Percentiles rank a stretch among this genome's conserved stretches.
Conservation (phyloP, 2,113 vertebrate genomes). For the Pygoscelis antarcticus region DNA sequence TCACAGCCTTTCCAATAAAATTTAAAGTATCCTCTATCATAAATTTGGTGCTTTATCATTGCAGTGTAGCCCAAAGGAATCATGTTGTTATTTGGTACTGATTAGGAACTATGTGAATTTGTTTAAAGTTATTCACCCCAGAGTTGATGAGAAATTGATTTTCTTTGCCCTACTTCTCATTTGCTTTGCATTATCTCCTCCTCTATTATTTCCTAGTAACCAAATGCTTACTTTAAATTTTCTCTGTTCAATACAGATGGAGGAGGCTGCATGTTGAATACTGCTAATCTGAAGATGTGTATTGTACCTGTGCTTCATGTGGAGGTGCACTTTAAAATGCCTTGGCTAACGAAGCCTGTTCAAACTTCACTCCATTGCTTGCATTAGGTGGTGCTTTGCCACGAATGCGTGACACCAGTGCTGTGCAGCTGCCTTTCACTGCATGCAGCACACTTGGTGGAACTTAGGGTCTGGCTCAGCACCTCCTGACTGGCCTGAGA, state of each 20-base stretch:
- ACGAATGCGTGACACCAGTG: not conserved
- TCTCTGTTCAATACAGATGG: not conserved
- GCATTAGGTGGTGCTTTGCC: not conserved
- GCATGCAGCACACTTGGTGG: not conserved
- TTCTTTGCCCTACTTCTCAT: not conserved
- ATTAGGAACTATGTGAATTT: not conserved
- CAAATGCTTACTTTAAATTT: not conserved
- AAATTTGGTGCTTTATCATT: not conserved
- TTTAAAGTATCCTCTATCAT: not conserved
- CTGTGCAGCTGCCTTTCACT: not conserved
- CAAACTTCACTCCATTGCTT: not conserved
- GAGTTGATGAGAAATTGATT: conserved; percentile 28
- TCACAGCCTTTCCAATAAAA: not conserved
- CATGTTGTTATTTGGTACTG: not conserved
- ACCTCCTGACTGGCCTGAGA: not conserved
- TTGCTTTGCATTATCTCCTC: not conserved
- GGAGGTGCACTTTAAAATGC: not conserved
- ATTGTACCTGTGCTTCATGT: not conserved
- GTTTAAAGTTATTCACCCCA: not conserved
- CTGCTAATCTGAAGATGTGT: not conserved
- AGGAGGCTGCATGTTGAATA: not conserved
- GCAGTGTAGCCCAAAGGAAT: not conserved
- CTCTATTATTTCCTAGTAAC: not conserved
- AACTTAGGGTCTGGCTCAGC: not conserved
- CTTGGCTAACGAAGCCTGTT: not conserved